Evolutionary conservation across 2,888 invertebrate species (phyloP), one percentile per base, ranked within the genome.

Genomic region (Leptopterna dolabrata): DNA sequence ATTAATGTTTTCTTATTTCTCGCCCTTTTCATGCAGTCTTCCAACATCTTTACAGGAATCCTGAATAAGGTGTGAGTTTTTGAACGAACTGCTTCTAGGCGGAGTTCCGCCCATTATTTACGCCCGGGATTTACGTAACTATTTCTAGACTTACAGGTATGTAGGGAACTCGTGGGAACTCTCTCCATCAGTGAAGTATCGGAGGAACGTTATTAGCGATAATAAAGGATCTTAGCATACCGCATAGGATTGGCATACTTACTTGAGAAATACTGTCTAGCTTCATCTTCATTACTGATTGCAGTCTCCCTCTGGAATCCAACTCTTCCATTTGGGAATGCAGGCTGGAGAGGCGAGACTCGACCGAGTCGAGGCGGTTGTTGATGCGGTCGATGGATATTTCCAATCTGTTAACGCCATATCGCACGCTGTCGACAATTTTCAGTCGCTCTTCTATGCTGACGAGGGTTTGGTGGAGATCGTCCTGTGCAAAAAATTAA

Each of bases 351-450:
- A 93, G 90, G 89, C 92, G 92, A 7, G 91, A 89, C 88, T 93
- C 92, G 30, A 93, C 91, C 27, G 91, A 91, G 81, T 93, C 93
- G 88, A 93, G 90, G 89, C 92, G 91, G 88, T 92, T 90, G 47
- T 91, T 91, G 88, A 92, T 91, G 88, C 91, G 92, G 87, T 92
- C 91, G 36, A 91, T 86, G 43, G 90, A 90, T 43, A 90, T 88
- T 88, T 92, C 92, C 63, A 92, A 89, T 41, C 92, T 91, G 16
- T 92, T 91, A 9, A 91, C 90, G 11, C 87, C 63, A 81, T 91
- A 90, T 86, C 92, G 91, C 89, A 91, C 90, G 27, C 91, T 91
- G 88, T 92, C 91, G 27, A 92, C 89, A 6, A 36, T 82, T 47
- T 84, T 87, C 43, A 88, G 29, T 45, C 85, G 76, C 76, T 80